phyloP scores from a whole-genome alignment of 2,797 vertebrate genomes.

The Molossus alvarezi region DNA sequence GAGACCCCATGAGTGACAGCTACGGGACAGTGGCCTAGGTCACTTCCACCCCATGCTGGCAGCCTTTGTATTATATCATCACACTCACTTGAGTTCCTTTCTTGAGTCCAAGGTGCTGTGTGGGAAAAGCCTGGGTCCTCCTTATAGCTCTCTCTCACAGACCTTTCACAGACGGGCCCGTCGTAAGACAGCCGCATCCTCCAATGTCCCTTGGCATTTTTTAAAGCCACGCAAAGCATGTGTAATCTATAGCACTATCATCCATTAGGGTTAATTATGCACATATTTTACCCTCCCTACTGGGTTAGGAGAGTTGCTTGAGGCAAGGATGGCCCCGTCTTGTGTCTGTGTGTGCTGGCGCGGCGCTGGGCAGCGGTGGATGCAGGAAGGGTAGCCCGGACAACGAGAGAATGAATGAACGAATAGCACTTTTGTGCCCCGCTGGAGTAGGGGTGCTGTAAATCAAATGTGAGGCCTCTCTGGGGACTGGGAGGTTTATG shows the following conservation, averaged over 20 bases:
- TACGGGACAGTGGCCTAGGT: not conserved
- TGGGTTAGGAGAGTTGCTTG: not conserved
- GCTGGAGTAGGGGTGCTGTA: not conserved
- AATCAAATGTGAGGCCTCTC: conserved; percentile 26
- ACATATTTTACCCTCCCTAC: not conserved
- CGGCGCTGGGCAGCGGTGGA: not conserved
- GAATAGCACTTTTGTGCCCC: not conserved
- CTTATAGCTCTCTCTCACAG: not conserved
- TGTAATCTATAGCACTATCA: not conserved
- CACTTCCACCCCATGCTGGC: not conserved
- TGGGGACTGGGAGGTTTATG: conserved; percentile 43
- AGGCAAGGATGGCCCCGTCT: not conserved
- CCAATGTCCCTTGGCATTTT: not conserved
- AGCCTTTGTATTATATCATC: not conserved
- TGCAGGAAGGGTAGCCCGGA: not conserved
- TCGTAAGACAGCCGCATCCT: not conserved
- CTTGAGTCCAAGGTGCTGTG: not conserved
- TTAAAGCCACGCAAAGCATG: not conserved
- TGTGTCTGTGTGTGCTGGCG: conserved; percentile 18
- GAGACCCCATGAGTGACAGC: not conserved
- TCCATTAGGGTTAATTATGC: not conserved
- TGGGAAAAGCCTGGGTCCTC: not conserved
- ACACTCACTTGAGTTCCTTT: not conserved
- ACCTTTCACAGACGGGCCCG: not conserved
- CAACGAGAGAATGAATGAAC: conserved; percentile 5